These are phyloP conservation scores for Bettongia penicillata DNA, from an alignment of 2,113 vertebrate genomes.

Conservation along the genomic window DNA sequence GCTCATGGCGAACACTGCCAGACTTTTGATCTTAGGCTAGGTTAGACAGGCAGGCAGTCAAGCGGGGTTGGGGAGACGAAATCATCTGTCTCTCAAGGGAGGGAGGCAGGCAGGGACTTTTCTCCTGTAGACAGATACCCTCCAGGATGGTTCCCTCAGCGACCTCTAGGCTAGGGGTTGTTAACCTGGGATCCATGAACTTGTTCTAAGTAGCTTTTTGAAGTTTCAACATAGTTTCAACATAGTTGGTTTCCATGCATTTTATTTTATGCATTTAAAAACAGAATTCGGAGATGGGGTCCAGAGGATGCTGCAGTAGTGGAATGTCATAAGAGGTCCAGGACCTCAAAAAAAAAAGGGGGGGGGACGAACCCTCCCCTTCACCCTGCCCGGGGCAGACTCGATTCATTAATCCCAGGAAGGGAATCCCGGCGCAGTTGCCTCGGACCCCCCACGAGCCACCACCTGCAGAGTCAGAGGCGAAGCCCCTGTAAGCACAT, in stretches of 20 bases:
- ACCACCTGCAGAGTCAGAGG: neutral
- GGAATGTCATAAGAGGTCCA: neutral
- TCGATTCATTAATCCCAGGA: rapidly evolving
- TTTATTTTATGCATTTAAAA: neutral
- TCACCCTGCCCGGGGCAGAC: rapidly evolving
- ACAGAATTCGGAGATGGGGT: neutral
- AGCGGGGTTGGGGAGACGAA: neutral
- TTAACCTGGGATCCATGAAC: neutral
- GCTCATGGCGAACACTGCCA: neutral
- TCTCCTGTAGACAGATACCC: neutral
- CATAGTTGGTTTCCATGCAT: neutral
- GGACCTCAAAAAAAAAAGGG: neutral
- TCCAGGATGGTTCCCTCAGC: neutral
- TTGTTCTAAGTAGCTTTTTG: neutral
- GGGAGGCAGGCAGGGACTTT: neutral
- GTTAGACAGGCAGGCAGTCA: neutral
- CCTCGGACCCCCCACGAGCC: conserved; percentile 24
- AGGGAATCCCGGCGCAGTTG: neutral
- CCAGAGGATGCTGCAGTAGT: neutral
- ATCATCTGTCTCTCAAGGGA: neutral
- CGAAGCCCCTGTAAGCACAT: rapidly evolving
- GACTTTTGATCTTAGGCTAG: neutral
- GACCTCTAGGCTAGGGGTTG: neutral
- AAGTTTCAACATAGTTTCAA: too few relatives aligned
- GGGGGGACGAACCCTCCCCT: neutral